Conservation (phyloP, 2,797 vertebrate species). For the Odontamblyopus lacepedii region DNA sequence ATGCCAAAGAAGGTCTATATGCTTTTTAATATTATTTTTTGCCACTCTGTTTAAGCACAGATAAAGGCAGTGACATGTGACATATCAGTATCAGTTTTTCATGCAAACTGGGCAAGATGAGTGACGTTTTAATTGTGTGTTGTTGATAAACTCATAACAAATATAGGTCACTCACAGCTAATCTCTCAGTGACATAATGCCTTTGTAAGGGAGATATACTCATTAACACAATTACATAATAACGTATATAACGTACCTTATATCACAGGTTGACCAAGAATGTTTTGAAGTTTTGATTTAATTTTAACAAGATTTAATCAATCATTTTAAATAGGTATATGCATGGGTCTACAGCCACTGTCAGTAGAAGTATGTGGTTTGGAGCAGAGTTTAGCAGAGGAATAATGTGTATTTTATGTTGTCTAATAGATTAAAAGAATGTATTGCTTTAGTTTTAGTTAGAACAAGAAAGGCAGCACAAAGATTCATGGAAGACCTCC, state of each 20-base stretch:
- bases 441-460: no score
- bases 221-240: neutral
- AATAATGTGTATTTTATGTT: no score
- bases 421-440: no score
- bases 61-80: conserved; percentile 11
- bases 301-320: no score
- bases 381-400: no score
- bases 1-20: conserved; percentile 8
- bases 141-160: conserved; percentile 2
- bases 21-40: conserved; percentile 7
- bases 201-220: neutral
- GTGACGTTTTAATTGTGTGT: neutral
- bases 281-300: neutral
- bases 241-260: neutral
- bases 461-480: no score
- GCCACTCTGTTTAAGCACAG: neutral
- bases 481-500: no score
- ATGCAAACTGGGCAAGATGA: neutral
- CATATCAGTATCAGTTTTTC: neutral
- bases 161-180: neutral
- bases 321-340: no score
- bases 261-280: neutral
- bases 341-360: no score
- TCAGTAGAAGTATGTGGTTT: no score
- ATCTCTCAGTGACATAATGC: neutral